phyloP scores from a whole-genome alignment of 2,113 vertebrate genomes.

The Percina caprodes region DNA sequence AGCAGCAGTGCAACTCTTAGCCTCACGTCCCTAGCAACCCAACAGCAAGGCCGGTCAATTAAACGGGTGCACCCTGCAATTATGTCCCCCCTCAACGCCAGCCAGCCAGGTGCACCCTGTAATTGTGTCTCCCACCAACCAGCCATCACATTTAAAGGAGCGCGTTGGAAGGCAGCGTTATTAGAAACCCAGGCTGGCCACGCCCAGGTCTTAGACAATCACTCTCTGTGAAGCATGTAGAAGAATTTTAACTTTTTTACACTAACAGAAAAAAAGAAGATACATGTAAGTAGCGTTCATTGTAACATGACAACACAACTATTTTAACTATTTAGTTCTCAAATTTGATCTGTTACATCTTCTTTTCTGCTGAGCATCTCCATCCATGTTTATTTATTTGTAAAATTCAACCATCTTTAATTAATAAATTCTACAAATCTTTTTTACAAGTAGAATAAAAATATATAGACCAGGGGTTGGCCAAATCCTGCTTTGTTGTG shows the following conservation, averaged over 20 bases:
- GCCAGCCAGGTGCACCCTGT: conserved; percentile 81
- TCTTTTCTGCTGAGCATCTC: conserved; percentile 15
- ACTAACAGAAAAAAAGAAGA: background rate
- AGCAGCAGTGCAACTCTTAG: conserved; percentile 63
- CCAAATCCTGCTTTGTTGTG: conserved; percentile 70
- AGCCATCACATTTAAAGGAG: conserved; percentile 77
- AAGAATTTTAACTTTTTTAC: background rate
- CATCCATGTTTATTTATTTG: background rate
- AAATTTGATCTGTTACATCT: background rate
- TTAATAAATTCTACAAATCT: background rate
- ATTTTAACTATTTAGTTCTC: no score
- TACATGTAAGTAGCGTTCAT: background rate
- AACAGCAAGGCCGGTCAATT: conserved; percentile 72
- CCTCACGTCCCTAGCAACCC: conserved; percentile 66
- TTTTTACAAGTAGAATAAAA: background rate
- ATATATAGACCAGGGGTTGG: conserved; percentile 70
- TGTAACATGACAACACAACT: conserved; percentile 15
- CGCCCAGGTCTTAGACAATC: conserved; percentile 73
- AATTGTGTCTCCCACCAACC: conserved; percentile 77
- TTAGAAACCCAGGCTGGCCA: conserved; percentile 81
- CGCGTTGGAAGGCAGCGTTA: conserved; percentile 62
- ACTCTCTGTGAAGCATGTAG: background rate
- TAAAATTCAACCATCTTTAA: background rate
- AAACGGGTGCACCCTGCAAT: conserved; percentile 80
- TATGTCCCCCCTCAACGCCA: conserved; percentile 72